Evolutionary conservation across 2,888 invertebrate species (phyloP).

Genomic region (Phalera bucephala): DNA sequence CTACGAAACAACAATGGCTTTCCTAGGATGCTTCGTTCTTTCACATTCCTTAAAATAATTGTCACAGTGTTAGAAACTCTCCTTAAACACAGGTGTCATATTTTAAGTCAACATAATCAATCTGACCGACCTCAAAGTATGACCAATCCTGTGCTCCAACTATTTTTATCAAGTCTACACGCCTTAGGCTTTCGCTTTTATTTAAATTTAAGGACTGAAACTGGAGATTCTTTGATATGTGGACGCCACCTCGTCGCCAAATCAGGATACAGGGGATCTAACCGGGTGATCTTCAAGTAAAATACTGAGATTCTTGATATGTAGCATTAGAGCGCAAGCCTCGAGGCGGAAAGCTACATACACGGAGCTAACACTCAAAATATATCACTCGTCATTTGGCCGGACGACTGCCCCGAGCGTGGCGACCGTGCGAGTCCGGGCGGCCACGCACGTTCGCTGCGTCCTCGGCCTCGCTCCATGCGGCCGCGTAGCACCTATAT

Average conservation of each 20-base stretch:
- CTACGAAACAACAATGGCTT: background rate
- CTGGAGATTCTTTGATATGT: slow-evolving; percentile 43
- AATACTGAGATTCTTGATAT: slow-evolving; percentile 75
- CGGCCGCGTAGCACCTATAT: slow-evolving; percentile 68
- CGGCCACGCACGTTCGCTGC: too few species aligned
- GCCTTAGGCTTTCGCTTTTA: slow-evolving; percentile 54
- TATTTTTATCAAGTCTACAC: slow-evolving; percentile 37
- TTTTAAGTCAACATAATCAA: slow-evolving; percentile 43
- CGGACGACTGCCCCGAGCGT: slow-evolving; percentile 24
- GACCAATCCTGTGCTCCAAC: slow-evolving; percentile 45
- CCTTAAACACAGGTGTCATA: slow-evolving; percentile 50
- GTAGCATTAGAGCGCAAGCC: slow-evolving; percentile 65
- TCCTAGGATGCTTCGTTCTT: slow-evolving; percentile 34
- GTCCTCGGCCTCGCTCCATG: slow-evolving; percentile 48
- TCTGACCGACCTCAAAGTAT: slow-evolving; percentile 46
- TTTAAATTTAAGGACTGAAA: slow-evolving; percentile 23
- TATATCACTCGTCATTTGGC: slow-evolving; percentile 31
- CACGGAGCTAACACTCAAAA: slow-evolving; percentile 29
- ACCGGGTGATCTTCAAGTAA: slow-evolving; percentile 35
- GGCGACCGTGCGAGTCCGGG: slow-evolving; percentile 3
- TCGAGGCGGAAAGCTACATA: slow-evolving; percentile 56
- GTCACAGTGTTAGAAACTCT: slow-evolving; percentile 35
- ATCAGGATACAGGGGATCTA: background rate
- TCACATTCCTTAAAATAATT: slow-evolving; percentile 20
- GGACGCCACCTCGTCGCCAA: slow-evolving; percentile 27